Evolutionary conservation across 2,113 vertebrate species (phyloP).

Genomic region (Motacilla tschutschensis): DNA sequence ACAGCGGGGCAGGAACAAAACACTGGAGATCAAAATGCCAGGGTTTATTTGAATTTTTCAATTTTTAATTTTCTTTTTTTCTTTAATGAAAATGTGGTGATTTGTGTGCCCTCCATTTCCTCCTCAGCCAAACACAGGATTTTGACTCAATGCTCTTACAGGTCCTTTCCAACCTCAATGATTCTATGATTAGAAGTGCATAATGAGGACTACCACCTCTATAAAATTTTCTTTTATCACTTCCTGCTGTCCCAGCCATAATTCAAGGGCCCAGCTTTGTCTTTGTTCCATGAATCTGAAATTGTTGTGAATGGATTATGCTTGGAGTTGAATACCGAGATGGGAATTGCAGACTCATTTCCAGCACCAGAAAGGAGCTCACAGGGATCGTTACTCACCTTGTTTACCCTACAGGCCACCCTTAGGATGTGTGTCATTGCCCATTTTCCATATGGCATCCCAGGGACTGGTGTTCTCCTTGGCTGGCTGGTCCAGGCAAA

Average conservation of each 20-base stretch:
- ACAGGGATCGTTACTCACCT: not conserved
- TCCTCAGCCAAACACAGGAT: not conserved
- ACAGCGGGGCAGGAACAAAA: not conserved
- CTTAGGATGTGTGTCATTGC: not conserved
- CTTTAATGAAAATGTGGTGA: not conserved
- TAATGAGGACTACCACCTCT: not conserved
- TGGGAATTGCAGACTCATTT: slow-evolving; percentile 18
- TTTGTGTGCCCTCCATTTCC: rapidly evolving
- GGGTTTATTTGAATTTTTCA: not conserved
- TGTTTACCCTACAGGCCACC: not conserved
- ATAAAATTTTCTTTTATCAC: not conserved
- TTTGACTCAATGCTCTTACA: not conserved
- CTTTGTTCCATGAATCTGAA: slow-evolving; percentile 17
- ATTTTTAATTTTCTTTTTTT: not conserved
- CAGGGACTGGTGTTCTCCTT: not conserved
- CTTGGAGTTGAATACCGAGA: not conserved
- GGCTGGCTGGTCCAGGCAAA: not conserved
- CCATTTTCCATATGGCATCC: not conserved
- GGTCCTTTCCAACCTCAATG: not conserved
- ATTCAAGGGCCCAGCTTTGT: slow-evolving; percentile 38
- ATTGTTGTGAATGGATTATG: not conserved
- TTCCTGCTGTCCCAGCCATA: slow-evolving; percentile 1
- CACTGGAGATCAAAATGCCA: not conserved
- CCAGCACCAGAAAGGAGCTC: slow-evolving; percentile 3
- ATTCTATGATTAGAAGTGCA: slow-evolving; percentile 3